phyloP scores from a whole-genome alignment of 2,888 invertebrate genomes.

The Dyspetes luteomarginatus region DNA sequence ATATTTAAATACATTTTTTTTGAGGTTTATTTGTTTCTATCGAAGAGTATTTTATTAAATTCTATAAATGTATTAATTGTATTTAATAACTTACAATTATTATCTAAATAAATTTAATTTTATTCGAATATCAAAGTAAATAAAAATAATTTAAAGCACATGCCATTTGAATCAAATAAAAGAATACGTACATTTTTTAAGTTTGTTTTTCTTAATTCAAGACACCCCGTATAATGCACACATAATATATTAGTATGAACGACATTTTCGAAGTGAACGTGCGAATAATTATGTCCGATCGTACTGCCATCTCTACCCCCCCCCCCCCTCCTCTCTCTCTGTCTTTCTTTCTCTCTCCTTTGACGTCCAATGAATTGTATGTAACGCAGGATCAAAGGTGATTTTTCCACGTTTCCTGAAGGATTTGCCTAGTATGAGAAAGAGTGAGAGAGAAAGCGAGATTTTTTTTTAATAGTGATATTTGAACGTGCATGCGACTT shows the following conservation, averaged over 20 bases:
- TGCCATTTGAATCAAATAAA: neutral
- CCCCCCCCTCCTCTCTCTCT: too few relatives aligned
- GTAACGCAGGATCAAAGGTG: constrained; percentile 55
- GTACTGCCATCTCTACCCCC: constrained; percentile 38
- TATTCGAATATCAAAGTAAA: too few relatives aligned
- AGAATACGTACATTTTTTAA: neutral
- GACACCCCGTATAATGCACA: constrained; percentile 32
- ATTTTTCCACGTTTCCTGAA: constrained; percentile 57
- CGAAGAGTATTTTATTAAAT: too few relatives aligned
- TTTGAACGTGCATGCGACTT: constrained; percentile 52
- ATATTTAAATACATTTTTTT: too few relatives aligned
- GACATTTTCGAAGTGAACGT: constrained; percentile 44
- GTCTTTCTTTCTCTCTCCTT: too few relatives aligned
- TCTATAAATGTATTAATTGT: too few relatives aligned
- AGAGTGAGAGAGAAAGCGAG: constrained; percentile 13
- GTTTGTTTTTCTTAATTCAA: neutral
- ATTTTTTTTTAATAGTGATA: constrained; percentile 24
- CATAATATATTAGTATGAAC: constrained; percentile 46
- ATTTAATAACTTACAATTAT: too few relatives aligned
- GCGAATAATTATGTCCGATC: constrained; percentile 50
- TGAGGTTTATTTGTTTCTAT: too few relatives aligned
- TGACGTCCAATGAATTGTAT: constrained; percentile 46
- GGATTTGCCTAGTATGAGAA: constrained; percentile 6
- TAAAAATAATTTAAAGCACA: neutral
- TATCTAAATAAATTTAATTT: too few relatives aligned